Conservation (phyloP, 2,888 invertebrate species). For the Ormyrus labotus region DNA sequence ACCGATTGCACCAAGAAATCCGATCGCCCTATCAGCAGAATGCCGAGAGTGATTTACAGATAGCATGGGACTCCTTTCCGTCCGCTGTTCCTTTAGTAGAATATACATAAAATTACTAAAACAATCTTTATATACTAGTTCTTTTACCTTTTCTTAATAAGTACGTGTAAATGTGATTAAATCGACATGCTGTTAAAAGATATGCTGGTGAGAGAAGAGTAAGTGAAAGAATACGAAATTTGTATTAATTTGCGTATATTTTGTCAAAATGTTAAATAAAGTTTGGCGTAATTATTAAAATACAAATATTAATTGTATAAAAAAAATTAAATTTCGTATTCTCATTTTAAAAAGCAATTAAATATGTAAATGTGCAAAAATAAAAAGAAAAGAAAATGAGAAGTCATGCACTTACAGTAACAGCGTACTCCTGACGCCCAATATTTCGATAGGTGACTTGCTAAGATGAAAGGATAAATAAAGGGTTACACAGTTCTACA, state of each 20-base stretch:
- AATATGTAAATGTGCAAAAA: background rate
- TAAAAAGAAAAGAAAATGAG: constrained; percentile 42
- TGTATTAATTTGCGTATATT: background rate
- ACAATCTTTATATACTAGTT: background rate
- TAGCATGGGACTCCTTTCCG: constrained; percentile 74
- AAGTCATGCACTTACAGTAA: constrained; percentile 73
- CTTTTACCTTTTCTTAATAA: background rate
- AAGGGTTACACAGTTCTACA: constrained; percentile 41
- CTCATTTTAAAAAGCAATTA: background rate
- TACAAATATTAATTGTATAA: too few relatives aligned
- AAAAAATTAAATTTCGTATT: background rate
- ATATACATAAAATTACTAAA: constrained; percentile 31
- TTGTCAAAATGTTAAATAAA: background rate
- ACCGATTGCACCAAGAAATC: constrained; percentile 84
- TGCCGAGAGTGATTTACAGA: constrained; percentile 62
- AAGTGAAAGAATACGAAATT: constrained; percentile 1
- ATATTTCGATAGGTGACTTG: constrained; percentile 71
- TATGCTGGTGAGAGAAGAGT: background rate
- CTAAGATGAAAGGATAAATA: constrained; percentile 65
- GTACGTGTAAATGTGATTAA: background rate
- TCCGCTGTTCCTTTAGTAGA: constrained; percentile 33
- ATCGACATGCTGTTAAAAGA: constrained; percentile 1
- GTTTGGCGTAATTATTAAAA: too few relatives aligned
- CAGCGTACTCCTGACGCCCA: constrained; percentile 68
- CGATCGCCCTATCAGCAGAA: constrained; percentile 80